Base-by-base conservation (phyloP, 2,113 vertebrate genomes). In the Scartelaos histophorus region DNA sequence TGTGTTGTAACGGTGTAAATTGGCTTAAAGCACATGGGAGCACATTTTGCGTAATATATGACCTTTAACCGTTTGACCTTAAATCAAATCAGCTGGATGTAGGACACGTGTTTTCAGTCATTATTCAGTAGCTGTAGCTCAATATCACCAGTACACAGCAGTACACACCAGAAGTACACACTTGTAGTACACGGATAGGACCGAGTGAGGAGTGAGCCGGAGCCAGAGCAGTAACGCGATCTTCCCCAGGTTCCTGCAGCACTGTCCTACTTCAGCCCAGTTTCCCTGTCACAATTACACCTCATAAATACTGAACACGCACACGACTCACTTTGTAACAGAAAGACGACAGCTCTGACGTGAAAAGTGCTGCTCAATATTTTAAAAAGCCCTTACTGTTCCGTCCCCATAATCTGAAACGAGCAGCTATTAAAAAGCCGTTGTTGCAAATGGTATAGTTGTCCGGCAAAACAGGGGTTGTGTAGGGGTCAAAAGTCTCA, bases 221-320 rank as follows among this genome's bases (percentile, higher is more conserved):
- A 69, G 85, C 77, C 74, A 70, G 73, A 13, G 13, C 66, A 53
- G 81, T 72, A 79, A 82, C 60, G 10, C 21, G 57, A 82, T 76
- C 78, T 61, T n/a, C 21, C 16, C 5, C 70, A n/a, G 67, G 54
- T 1, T 53, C 3, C 51, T 53, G n/a, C 51, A 54, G 51, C n/a
- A 2, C 51, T 70, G 46, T 46, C 75, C 65, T 76, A 76, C 54
- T 76, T 80, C 71, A 46, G 69, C 71, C 56, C 60, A 16, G 34
- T 56, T 72, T 53, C 21, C 56, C 24, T 58, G 46, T 13, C 61
- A 34, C 61, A 7, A 10, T 64, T 38, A 64, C 7, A 38, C 61
- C 29, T 43, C 61, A 64, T 38, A 10, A 38, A 64, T 64, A 13
- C 34, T 64, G 61, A 7, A 34, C 1, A 17, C 2, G 61, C 9